Evolutionary conservation across 2,113 vertebrate species (phyloP).

Genomic region (Heptranchias perlo): DNA sequence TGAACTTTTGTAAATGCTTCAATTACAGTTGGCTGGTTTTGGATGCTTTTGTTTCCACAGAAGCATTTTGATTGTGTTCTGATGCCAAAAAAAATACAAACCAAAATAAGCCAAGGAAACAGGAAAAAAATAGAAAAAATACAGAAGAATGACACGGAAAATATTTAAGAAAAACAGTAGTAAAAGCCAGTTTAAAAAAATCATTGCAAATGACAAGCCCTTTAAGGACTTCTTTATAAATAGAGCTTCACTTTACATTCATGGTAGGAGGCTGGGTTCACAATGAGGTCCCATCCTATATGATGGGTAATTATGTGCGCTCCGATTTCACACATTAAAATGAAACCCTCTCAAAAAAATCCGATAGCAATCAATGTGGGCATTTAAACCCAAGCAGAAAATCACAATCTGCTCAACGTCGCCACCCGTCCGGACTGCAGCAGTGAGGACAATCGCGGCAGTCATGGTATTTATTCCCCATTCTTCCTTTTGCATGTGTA

Average conservation of each 20-base stretch:
- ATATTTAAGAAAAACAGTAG: constrained; percentile 19
- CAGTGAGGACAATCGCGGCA: background rate
- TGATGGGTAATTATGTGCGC: background rate
- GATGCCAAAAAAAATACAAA: constrained; percentile 7
- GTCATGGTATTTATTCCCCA: constrained; percentile 2
- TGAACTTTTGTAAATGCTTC: constrained; percentile 5
- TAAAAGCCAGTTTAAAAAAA: constrained; percentile 4
- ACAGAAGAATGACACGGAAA: background rate
- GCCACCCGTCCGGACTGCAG: background rate
- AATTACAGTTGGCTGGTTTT: background rate
- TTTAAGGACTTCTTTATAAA: background rate
- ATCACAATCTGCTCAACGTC: background rate
- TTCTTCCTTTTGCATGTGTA: background rate
- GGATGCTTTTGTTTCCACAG: background rate
- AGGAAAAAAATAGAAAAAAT: background rate
- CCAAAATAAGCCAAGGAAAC: background rate
- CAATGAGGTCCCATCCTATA: background rate
- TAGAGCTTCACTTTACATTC: background rate
- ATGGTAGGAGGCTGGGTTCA: background rate
- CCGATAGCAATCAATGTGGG: background rate
- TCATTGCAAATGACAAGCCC: background rate
- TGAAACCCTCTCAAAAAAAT: background rate
- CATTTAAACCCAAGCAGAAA: constrained; percentile 4
- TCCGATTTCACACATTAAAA: background rate
- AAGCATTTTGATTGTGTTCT: background rate